These are phyloP conservation scores for Vidua chalybeata DNA, from an alignment of 2,113 vertebrate species.

Conservation along the genomic window DNA sequence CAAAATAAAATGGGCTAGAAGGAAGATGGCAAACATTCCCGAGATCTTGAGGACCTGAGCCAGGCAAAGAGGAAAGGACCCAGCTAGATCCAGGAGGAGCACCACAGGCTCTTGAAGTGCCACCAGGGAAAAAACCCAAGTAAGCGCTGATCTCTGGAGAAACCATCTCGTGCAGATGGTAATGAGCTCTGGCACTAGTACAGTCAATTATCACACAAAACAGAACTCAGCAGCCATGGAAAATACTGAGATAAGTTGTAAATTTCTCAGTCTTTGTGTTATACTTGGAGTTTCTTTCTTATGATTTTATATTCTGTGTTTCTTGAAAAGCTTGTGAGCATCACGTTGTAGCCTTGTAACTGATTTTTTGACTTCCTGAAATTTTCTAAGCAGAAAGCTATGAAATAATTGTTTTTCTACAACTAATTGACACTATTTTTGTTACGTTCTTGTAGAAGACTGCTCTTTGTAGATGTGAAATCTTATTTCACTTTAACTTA, in stretches of 20 bases:
- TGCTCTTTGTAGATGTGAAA: neutral
- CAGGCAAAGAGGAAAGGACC: neutral
- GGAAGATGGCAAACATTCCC: neutral
- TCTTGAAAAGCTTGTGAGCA: neutral
- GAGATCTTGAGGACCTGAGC: neutral
- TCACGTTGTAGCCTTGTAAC: neutral
- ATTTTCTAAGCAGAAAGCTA: neutral
- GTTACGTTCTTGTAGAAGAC: neutral
- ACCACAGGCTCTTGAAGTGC: neutral
- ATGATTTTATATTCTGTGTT: neutral
- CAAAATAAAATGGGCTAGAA: neutral
- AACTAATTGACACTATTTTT: neutral
- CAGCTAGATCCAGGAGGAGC: neutral
- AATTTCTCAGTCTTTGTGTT: neutral
- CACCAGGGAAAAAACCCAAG: neutral
- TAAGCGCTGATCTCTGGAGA: neutral
- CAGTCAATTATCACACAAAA: neutral
- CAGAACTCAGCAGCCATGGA: neutral
- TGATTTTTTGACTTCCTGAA: neutral
- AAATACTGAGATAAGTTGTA: neutral
- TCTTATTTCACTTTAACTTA: neutral
- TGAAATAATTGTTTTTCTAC: neutral
- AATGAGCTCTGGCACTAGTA: neutral
- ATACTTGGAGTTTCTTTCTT: neutral
- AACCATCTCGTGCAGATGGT: neutral